Percentiles rank a stretch among this genome's conserved stretches.
Conservation (phyloP, 2,797 vertebrate genomes). For the Rhynchonycteris naso region DNA sequence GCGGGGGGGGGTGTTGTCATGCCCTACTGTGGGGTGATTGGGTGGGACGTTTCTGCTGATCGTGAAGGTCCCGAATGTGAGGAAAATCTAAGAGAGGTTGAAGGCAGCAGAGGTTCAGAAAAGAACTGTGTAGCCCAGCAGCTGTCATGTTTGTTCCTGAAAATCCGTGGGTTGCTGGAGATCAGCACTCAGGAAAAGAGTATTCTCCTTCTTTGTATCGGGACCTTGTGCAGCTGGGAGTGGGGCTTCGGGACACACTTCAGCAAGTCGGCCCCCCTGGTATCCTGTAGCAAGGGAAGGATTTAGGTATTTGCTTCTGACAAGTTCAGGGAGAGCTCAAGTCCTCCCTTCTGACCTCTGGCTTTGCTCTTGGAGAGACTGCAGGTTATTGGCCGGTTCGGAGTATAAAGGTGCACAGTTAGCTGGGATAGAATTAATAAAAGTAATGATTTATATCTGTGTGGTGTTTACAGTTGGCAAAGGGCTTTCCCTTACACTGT, state of each 20-base stretch:
- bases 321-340: background rate
- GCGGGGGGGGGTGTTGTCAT: background rate
- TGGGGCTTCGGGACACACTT: background rate
- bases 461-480: background rate
- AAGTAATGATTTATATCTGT: background rate
- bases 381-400: slow-evolving; percentile 25
- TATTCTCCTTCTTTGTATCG: background rate
- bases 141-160: slow-evolving; percentile 57
- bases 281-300: background rate
- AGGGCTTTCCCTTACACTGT: background rate
- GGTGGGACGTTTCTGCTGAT: background rate
- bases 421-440: slow-evolving; percentile 9
- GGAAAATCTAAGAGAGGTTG: background rate
- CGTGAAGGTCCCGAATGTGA: background rate
- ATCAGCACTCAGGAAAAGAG: slow-evolving; percentile 11
- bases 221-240: background rate
- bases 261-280: background rate
- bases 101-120: background rate
- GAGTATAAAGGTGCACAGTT: slow-evolving; percentile 4
- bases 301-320: background rate
- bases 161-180: background rate
- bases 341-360: background rate
- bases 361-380: slow-evolving; percentile 35
- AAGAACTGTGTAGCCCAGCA: background rate
- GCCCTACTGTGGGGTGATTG: background rate